These are phyloP conservation scores for Odontothrips loti DNA, from an alignment of 2,888 invertebrate species.

Conservation along the genomic window DNA sequence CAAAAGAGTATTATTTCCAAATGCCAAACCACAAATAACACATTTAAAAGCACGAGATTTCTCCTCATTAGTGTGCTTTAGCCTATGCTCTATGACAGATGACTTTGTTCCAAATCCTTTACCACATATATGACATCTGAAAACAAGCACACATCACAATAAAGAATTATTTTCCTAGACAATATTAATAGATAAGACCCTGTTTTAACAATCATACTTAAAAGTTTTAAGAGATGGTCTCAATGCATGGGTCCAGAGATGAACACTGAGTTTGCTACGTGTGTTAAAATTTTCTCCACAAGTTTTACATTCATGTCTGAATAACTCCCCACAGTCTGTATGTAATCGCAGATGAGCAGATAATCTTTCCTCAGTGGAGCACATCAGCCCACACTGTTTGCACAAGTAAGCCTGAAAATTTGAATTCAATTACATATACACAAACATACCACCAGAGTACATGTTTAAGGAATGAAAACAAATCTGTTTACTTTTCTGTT, in stretches of 20 bases:
- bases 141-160: background rate
- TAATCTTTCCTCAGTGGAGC: background rate
- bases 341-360: background rate
- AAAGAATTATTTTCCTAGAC: background rate
- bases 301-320: slow-evolving; percentile 14
- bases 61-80: background rate
- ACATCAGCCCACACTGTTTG: background rate
- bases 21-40: background rate
- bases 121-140: background rate
- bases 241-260: background rate
- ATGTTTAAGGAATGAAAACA: background rate
- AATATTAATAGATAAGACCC: background rate
- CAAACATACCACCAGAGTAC: background rate
- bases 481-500: background rate
- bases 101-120: background rate
- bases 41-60: slow-evolving; percentile 12
- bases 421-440: background rate
- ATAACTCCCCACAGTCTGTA: background rate
- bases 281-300: slow-evolving; percentile 2
- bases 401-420: background rate
- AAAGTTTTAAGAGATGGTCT: background rate
- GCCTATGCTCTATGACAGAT: background rate
- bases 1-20: slow-evolving; percentile 11
- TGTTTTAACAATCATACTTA: background rate
- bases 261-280: background rate